Evolutionary conservation across 2,113 vertebrate species (phyloP).

Genomic region (Dissostichus mawsoni): DNA sequence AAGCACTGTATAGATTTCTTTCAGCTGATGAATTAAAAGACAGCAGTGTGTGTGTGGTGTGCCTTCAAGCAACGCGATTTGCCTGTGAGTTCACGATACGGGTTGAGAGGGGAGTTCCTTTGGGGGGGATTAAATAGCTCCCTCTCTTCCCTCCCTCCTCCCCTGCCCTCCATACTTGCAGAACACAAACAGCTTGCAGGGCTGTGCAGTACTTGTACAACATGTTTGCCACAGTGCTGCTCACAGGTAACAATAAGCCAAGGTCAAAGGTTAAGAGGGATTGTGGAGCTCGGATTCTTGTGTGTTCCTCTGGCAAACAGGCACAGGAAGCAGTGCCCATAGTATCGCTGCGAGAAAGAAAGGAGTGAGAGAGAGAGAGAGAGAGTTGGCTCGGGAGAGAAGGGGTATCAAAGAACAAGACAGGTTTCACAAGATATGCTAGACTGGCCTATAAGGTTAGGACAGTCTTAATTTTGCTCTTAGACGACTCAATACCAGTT

Average conservation of each 20-base stretch:
- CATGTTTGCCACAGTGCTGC: conserved; percentile 78
- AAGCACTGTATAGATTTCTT: conserved; percentile 86
- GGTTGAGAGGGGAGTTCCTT: conserved; percentile 88
- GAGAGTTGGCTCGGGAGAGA: conserved; percentile 46
- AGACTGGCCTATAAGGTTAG: conserved; percentile 26
- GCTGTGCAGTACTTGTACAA: conserved; percentile 74
- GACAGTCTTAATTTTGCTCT: conserved; percentile 19
- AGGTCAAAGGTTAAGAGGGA: conserved; percentile 85
- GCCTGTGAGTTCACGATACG: conserved; percentile 86
- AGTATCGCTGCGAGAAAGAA: conserved; percentile 69
- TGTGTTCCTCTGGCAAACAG: conserved; percentile 76
- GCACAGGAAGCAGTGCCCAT: conserved; percentile 69
- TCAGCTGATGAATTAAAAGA: conserved; percentile 88
- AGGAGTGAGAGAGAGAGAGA: conserved; percentile 45
- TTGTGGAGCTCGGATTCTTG: conserved; percentile 74
- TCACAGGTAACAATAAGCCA: conserved; percentile 84
- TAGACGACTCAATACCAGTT: conserved; percentile 4
- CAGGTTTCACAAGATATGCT: conserved; percentile 42
- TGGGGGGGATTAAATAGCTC: conserved; percentile 88
- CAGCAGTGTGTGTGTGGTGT: conserved; percentile 85
- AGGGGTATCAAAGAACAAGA: conserved; percentile 54
- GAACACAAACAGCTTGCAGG: conserved; percentile 85
- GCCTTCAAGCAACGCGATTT: conserved; percentile 84
- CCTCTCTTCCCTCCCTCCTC: conserved; percentile 78
- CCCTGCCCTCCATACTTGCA: conserved; percentile 77